Base-by-base conservation (phyloP, 2,113 vertebrate species). In the Eulemur rufifrons region DNA sequence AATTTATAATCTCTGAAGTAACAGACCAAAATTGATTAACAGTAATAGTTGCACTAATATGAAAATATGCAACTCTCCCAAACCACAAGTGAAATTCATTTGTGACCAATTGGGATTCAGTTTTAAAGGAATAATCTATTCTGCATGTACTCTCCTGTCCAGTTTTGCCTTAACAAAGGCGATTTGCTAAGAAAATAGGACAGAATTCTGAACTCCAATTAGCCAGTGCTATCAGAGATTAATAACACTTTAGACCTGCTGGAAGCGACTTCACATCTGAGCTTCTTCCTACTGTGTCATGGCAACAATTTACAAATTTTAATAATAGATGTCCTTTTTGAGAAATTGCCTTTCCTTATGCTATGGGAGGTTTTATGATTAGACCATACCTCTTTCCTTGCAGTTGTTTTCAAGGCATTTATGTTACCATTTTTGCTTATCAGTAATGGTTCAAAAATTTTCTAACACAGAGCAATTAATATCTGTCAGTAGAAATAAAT, bases 401-500 rank as follows among this genome's bases (percentile, higher is more conserved):
- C 86, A 69, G 91, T 95, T 97, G 59, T 77, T 97, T 95, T 94
- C 78, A 34, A 86, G 39, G 21, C 97, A 54, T 96, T 98, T 89
- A 80, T 54, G 71, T 93, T 92, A 80, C 82, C 92, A 2, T 86
- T 98, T 97, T 96, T 98, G 77, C 93, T 97, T 97, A 96, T 98
- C 96, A 95, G 86, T 89, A 96, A 96, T 89, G 91, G 92, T 96
- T 97, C 89, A 92, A 97, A 84, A 97, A 93, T 89, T 97, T 90
- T 92, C 96, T 94, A 97, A 96, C 97, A 95, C 59, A 59, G 81
- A 96, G 64, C 91, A 98, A 88, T 98, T 98, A 97, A 98, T 98
- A 98, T 98, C 92, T 98, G 89, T 96, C 96, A 98, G 96, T 81
- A 98, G 96, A 98, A 98, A 97, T 93, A 97, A 97, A 98, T 98